A percentile compares a stretch with the other conserved stretches of the same genome.
phyloP scores from a whole-genome alignment of 2,888 invertebrate genomes.

The Theodoxus fluviatilis region DNA sequence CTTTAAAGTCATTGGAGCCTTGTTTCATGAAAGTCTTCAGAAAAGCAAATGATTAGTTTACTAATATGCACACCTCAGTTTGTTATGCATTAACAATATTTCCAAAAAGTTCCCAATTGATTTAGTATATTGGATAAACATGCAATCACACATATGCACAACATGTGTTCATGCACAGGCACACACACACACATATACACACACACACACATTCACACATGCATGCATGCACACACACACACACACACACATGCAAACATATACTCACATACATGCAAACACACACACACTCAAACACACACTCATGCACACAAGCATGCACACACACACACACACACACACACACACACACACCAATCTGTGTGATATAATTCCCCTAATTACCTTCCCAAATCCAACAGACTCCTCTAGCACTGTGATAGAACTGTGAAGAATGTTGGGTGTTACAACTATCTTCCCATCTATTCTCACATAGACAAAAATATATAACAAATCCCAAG shows the following conservation, averaged over 20 bases:
- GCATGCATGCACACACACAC: constrained; percentile 16
- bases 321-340: constrained; percentile 15
- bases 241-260: background rate
- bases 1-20: background rate
- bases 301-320: background rate
- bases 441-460: too few relatives aligned
- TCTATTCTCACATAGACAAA: too few relatives aligned
- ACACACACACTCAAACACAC: background rate
- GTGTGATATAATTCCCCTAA: too few relatives aligned
- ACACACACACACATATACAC: constrained; percentile 7
- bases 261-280: background rate
- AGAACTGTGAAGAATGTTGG: too few relatives aligned
- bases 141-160: background rate
- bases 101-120: too few relatives aligned
- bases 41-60: background rate
- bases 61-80: background rate
- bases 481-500: background rate
- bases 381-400: too few relatives aligned
- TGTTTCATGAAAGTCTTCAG: background rate
- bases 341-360: background rate
- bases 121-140: too few relatives aligned
- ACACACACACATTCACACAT: constrained; percentile 3
- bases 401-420: too few relatives aligned
- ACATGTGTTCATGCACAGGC: background rate
- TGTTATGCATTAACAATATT: background rate